phyloP scores from a whole-genome alignment of 2,888 invertebrate species.

The Megaustenia siamemsis region DNA sequence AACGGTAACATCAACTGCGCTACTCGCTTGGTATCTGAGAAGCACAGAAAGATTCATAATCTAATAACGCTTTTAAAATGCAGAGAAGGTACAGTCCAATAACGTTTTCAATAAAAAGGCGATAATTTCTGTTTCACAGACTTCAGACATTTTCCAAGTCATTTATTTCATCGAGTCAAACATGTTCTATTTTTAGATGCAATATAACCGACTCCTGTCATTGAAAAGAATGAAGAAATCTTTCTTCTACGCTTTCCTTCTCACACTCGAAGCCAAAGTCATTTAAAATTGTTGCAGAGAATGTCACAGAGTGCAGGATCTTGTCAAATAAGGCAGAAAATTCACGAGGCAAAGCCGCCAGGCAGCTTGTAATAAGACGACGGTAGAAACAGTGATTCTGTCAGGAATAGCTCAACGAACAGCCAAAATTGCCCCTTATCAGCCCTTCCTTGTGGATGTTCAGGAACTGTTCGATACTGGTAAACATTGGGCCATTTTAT shows the following conservation, averaged over 20 bases:
- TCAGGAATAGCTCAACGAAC: neutral
- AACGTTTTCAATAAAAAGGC: too few relatives aligned
- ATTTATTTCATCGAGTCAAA: neutral
- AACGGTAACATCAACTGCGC: too few relatives aligned
- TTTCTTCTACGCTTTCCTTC: neutral
- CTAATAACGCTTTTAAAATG: too few relatives aligned
- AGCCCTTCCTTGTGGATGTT: neutral
- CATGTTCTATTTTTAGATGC: neutral
- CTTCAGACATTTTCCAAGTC: too few relatives aligned
- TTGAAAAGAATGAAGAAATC: neutral
- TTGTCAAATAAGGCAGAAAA: slow-evolving; percentile 17
- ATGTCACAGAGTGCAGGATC: neutral
- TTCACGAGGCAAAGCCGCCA: neutral
- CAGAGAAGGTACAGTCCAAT: too few relatives aligned
- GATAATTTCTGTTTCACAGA: too few relatives aligned
- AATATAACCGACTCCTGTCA: neutral
- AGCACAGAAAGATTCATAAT: too few relatives aligned
- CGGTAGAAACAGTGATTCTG: neutral
- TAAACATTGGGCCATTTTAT: neutral
- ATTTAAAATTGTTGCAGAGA: slow-evolving; percentile 6
- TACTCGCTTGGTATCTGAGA: too few relatives aligned
- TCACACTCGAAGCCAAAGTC: slow-evolving; percentile 15
- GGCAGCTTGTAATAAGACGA: slow-evolving; percentile 8
- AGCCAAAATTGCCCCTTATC: neutral
- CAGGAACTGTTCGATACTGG: neutral